Conservation (phyloP, 2,888 invertebrate species). For the Apotomis betuletana region DNA sequence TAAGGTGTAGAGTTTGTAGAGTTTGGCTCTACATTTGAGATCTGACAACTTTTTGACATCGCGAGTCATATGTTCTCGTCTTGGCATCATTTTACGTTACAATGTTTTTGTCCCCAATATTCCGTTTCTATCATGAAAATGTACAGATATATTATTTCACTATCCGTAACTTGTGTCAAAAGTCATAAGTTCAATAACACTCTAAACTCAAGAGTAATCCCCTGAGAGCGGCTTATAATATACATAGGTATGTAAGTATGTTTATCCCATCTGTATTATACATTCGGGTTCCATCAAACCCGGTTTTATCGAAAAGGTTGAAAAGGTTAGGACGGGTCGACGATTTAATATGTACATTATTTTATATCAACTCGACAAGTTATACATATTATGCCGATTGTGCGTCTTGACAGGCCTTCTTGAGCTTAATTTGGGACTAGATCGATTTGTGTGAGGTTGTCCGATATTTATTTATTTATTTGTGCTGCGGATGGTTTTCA, state of each 20-base stretch:
- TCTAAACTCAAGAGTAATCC: constrained; percentile 9
- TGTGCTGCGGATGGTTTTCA: background rate
- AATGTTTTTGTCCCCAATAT: too few species aligned
- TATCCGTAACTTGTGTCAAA: background rate
- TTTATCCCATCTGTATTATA: constrained; percentile 29
- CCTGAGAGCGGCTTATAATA: constrained; percentile 5
- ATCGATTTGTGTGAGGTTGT: too few species aligned
- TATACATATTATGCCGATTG: background rate
- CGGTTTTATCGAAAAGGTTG: constrained; percentile 24
- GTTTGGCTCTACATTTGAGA: too few species aligned
- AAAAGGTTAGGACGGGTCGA: constrained; percentile 20
- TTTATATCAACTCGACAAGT: constrained; percentile 3
- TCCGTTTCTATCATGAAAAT: too few species aligned
- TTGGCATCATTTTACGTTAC: too few species aligned
- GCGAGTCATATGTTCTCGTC: too few species aligned
- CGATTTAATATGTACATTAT: constrained; percentile 26
- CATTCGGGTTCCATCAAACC: constrained; percentile 23
- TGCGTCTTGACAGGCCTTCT: too few species aligned
- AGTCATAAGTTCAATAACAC: background rate
- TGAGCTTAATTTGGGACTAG: too few species aligned
- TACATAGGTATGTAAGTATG: constrained; percentile 25
- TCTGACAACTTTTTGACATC: too few species aligned
- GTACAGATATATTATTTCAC: too few species aligned
- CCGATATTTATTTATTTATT: too few species aligned
- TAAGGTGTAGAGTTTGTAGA: too few species aligned